Evolutionary conservation across 2,888 invertebrate species (phyloP).

Genomic region (Cheilosia soror): DNA sequence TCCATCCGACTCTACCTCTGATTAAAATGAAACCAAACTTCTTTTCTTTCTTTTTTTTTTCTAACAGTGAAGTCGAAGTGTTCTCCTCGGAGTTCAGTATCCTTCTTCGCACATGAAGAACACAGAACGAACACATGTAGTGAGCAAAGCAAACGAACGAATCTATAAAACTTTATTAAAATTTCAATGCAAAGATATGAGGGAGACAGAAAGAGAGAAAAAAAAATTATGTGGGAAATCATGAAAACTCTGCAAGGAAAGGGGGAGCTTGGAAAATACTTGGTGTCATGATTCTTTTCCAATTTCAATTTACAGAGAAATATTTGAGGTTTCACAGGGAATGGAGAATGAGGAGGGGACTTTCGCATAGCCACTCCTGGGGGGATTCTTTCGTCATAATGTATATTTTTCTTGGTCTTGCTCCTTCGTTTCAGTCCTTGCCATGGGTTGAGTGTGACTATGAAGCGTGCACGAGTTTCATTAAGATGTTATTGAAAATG

Average conservation of each 20-base stretch:
- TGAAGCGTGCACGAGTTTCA: slow-evolving; percentile 34
- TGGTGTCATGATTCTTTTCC: slow-evolving; percentile 65
- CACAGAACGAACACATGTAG: slow-evolving; percentile 38
- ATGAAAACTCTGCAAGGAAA: background rate
- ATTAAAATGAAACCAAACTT: slow-evolving; percentile 53
- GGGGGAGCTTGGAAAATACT: slow-evolving; percentile 14
- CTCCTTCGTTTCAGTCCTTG: background rate
- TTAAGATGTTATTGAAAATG: slow-evolving; percentile 57
- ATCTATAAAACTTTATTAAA: slow-evolving; percentile 61
- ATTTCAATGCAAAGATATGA: slow-evolving; percentile 21
- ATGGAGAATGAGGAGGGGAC: background rate
- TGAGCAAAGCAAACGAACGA: background rate
- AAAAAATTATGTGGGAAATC: slow-evolving; percentile 34
- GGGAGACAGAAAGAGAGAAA: background rate
- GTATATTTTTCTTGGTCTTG: background rate
- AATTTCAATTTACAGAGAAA: slow-evolving; percentile 67
- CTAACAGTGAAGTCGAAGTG: background rate
- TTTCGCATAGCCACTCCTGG: slow-evolving; percentile 4
- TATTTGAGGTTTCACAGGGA: slow-evolving; percentile 54
- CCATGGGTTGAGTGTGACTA: background rate
- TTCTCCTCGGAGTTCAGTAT: slow-evolving; percentile 23
- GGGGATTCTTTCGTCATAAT: slow-evolving; percentile 18
- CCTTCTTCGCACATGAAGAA: slow-evolving; percentile 41
- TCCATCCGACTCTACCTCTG: slow-evolving; percentile 15
- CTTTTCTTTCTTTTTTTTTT: slow-evolving; percentile 7